These are phyloP conservation scores for Pipistrellus pygmaeus DNA, from an alignment of 2,797 vertebrate genomes.

Conservation along the genomic window DNA sequence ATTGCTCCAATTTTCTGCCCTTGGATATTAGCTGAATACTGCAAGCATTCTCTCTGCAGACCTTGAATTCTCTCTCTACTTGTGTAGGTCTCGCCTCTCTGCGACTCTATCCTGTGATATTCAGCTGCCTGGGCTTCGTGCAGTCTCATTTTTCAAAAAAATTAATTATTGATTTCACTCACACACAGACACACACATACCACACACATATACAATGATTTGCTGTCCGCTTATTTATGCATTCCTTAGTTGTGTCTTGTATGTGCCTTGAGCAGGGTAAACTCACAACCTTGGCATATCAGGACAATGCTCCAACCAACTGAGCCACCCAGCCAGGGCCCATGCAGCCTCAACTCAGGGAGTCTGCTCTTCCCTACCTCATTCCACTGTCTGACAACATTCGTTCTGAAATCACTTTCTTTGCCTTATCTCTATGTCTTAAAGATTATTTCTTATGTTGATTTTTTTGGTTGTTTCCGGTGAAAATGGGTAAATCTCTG, in stretches of 20 bases:
- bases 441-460: background rate
- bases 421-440: background rate
- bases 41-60: rapidly evolving
- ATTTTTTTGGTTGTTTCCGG: background rate
- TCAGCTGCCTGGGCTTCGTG: background rate
- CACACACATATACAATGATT: too few relatives aligned
- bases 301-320: too few relatives aligned
- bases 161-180: too few relatives aligned
- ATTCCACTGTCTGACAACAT: background rate
- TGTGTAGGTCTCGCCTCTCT: background rate
- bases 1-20: too few relatives aligned
- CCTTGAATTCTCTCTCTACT: background rate
- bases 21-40: background rate
- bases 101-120: background rate
- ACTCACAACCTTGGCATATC: too few relatives aligned
- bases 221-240: too few relatives aligned
- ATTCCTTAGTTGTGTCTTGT: too few relatives aligned
- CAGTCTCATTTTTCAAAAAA: background rate
- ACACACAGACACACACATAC: too few relatives aligned
- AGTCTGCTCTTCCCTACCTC: background rate
- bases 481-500: background rate
- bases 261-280: too few relatives aligned
- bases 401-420: background rate
- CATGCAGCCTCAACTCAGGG: background rate
- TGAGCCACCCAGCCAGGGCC: too few relatives aligned